Evolutionary conservation across 1,140 invertebrate species (phyloP).

Genomic region (Bradynema listronoti): DNA sequence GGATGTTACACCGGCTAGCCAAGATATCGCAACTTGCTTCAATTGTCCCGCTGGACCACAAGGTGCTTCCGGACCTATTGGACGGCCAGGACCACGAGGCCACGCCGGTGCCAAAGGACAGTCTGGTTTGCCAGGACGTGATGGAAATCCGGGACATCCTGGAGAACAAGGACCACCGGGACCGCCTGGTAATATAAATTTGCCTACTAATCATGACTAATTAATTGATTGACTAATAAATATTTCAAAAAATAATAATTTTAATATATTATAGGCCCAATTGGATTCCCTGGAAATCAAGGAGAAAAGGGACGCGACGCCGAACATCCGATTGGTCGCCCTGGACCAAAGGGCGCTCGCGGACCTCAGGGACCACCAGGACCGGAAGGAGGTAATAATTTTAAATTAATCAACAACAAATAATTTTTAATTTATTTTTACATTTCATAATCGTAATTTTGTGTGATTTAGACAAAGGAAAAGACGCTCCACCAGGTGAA

Average conservation of each 20-base stretch:
- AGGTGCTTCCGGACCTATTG: conserved; percentile 49
- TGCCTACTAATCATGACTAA: background rate
- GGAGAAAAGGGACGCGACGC: conserved; percentile 48
- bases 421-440: too few relatives aligned
- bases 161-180: conserved; percentile 40
- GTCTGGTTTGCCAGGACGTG: conserved; percentile 43
- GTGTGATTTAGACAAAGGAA: conserved; percentile 1
- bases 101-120: conserved; percentile 48
- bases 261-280: conserved; percentile 3
- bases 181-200: too few relatives aligned
- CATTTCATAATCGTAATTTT: background rate
- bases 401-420: too few relatives aligned
- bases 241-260: background rate
- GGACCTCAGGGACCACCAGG: conserved; percentile 27
- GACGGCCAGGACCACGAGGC: conserved; percentile 49
- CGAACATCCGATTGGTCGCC: conserved; percentile 41
- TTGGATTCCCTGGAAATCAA: conserved; percentile 38
- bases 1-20: conserved; percentile 43
- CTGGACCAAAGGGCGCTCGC: conserved; percentile 43
- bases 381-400: conserved; percentile 29
- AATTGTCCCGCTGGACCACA: conserved; percentile 46
- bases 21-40: conserved; percentile 33
- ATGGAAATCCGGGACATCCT: conserved; percentile 46
- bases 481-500: conserved; percentile 37
- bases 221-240: background rate